Conservation (phyloP, 2,113 vertebrate genomes). For the Carollia perspicillata region DNA sequence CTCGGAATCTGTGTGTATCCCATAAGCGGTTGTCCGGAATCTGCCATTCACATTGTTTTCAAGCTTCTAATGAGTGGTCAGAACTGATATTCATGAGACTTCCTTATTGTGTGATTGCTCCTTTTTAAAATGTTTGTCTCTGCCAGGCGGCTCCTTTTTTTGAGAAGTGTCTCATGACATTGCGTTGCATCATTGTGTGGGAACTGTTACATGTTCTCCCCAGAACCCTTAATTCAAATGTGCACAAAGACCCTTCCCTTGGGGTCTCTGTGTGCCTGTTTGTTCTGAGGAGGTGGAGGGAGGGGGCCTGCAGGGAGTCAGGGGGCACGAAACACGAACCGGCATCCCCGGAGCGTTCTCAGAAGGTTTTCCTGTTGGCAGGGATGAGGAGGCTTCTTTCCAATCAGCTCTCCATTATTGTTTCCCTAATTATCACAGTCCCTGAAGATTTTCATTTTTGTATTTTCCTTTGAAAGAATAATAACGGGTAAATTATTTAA, state of each 20-base stretch:
- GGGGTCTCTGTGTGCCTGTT: background rate
- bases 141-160: background rate
- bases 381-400: background rate
- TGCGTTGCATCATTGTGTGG: background rate
- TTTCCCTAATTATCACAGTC: conserved; percentile 51
- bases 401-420: conserved; percentile 59
- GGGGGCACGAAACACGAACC: background rate
- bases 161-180: background rate
- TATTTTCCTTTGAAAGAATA: conserved; percentile 61
- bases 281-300: background rate
- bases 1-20: background rate
- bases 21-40: background rate
- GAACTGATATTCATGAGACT: background rate
- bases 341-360: background rate
- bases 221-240: background rate
- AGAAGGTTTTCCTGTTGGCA: conserved; percentile 23
- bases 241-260: background rate
- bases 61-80: background rate
- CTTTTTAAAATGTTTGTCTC: conserved; percentile 6
- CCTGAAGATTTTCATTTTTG: conserved; percentile 58
- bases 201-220: background rate
- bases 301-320: background rate
- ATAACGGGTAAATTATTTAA: conserved; percentile 61
- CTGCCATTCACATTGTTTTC: background rate
- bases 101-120: background rate